Base-by-base conservation (phyloP, 2,888 invertebrate genomes). In the Tortrix viridana region DNA sequence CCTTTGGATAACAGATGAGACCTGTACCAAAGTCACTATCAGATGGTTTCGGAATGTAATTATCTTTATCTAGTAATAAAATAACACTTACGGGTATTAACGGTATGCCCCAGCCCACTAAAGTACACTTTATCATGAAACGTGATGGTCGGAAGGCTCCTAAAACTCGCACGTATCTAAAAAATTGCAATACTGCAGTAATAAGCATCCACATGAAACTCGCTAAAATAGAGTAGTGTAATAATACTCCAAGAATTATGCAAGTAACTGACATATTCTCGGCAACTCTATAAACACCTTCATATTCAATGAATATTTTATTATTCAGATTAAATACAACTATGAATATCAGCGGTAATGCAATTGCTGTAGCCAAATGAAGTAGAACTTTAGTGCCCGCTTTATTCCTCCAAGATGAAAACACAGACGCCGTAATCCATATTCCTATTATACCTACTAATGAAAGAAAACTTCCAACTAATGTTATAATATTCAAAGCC, bases 161-260 rank as follows among this genome's bases (percentile, higher is more conserved):
- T 53, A 95, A 85, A 0, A 95, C 94, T 65, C 93, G 92, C 1
- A 95, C 95, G 71, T 95, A 95, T 53, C 94, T 90, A 60, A 95
- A 92, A 77, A 95, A 95, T 78, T 95, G 95, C 60, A 95, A 82
- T 53, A 94, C 83, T 1, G 95, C 95, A 60, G 95, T 94, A 60
- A 95, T 94, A 20, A 95, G 80, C 95, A 95, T 95, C 96, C 95
- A 96, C 73, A 93, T 92, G 73, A 96, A 96, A 66, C 95, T 93
- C 1, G 94, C 93, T 49, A 95, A 81, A 38, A 95, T 93, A 19
- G 95, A 94, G 78, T 95, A 95, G 73, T 95, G 95, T 43, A 95
- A 79, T 5, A 93, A 70, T 6, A 94, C 93, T 3, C 95, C 95
- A 14, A 95, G 83, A n/a, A 86, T 71, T 46, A 94, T 89, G 73